These are phyloP conservation scores for Thaumatotibia leucotreta DNA, from an alignment of 1,140 invertebrate genomes.

Conservation along the genomic window DNA sequence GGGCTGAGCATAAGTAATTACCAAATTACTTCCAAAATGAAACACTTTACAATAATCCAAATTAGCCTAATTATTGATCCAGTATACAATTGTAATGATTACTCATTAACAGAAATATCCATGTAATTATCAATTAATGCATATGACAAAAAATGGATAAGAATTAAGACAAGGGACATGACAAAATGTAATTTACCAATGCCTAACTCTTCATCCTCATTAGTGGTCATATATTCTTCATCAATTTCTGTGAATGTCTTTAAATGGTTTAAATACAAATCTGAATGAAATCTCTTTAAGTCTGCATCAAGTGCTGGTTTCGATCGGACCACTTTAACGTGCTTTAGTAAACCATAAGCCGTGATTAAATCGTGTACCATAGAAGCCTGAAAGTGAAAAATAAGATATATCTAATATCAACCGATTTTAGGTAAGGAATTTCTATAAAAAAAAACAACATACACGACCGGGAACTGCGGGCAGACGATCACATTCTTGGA, in stretches of 20 bases:
- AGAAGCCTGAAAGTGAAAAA: conserved; percentile 70
- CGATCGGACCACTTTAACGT: conserved; percentile 72
- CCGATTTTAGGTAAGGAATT: background rate
- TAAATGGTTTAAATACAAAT: conserved; percentile 79
- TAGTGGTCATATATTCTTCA: conserved; percentile 50
- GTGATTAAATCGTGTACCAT: conserved; percentile 79
- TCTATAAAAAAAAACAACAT: conserved; percentile 15
- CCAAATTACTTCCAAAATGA: too few relatives aligned
- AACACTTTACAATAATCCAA: too few relatives aligned
- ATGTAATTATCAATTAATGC: too few relatives aligned
- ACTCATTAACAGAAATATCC: too few relatives aligned
- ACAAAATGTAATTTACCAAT: conserved; percentile 37
- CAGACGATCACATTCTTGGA: conserved; percentile 48
- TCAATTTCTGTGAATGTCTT: conserved; percentile 63
- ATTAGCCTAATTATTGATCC: too few relatives aligned
- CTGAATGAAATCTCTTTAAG: conserved; percentile 79
- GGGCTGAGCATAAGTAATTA: too few relatives aligned
- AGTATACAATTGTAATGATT: too few relatives aligned
- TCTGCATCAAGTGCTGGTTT: conserved; percentile 76
- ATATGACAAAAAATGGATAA: too few relatives aligned
- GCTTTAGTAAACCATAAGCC: conserved; percentile 76
- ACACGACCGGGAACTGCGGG: conserved; percentile 52
- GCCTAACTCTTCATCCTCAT: conserved; percentile 57
- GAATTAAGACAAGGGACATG: too few relatives aligned
- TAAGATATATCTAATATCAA: too few relatives aligned